Evolutionary conservation across 1,140 invertebrate species (phyloP), one percentile per base, ranked within the genome.

Genomic region (Zaprionus ornatus): DNA sequence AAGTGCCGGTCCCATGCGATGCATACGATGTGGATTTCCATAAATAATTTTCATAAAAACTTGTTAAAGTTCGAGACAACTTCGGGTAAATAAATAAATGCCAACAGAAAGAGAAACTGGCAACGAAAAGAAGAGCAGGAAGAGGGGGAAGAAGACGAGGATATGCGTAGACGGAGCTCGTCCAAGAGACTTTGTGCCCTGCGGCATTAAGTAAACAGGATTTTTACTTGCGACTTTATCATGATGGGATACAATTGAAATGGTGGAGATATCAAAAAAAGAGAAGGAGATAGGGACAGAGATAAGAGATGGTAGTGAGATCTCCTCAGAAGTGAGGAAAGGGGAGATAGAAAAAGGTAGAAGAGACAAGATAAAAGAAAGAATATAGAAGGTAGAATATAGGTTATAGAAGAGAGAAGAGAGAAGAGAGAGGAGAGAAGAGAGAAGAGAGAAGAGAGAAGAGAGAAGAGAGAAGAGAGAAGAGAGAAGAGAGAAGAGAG

Each of bases 1-100:
- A 56, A 56, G 32, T 42, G 63, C 32, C 27, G 45, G 42, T 9
- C 40, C 37, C 59, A 17, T 42, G 42, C 27, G 45, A 64, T 35
- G 60, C 19, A 27, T 32, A 29, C 23, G 29, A 17, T 45, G 40
- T 17, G 19, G 55, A 55, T 76, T 87, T 77, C 69, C 61, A 82
- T 79, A 82, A 81, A 81, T 85, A 68, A 84, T 81, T 81, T 85
- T 57, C 78, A 85, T 78, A 85, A 85, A 83, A 84, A 78, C 82
- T 84, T 85, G 82, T 84, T 84, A 85, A 84, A 78, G 65, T 77
- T 69, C 74, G 71, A 78, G 82, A 77, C 82, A 75, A 75, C 35
- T 21, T 66, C 61, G 55, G 74, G 74, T 85, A 85, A 81, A 80
- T 81, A 84, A 80, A 81, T 85, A 84, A 80, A 76, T 79, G 65